phyloP scores from a whole-genome alignment of 2,888 invertebrate genomes.

The Hypercompe scribonia region DNA sequence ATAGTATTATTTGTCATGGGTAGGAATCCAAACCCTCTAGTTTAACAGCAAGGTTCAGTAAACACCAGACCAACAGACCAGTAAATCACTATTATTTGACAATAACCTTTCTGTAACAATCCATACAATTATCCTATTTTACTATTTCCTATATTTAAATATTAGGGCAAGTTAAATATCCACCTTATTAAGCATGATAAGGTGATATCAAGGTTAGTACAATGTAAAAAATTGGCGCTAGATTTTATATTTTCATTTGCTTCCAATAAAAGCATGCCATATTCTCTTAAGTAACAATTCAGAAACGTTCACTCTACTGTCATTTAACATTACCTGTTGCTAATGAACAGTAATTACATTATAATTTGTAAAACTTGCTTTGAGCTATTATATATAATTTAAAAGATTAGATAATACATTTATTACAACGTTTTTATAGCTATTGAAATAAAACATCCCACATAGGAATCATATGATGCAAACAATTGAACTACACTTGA shows the following conservation, averaged over 20 bases:
- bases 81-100: not conserved
- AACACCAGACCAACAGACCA: not conserved
- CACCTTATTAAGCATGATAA: constrained; percentile 37
- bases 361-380: constrained; percentile 43
- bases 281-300: constrained; percentile 20
- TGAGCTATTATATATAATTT: constrained; percentile 42
- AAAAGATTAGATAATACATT: constrained; percentile 37
- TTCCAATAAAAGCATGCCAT: constrained; percentile 34
- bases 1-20: not conserved
- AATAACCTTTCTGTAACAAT: not conserved
- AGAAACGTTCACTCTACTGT: constrained; percentile 17
- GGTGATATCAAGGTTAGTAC: constrained; percentile 23
- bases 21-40: not conserved
- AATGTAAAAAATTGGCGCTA: constrained; percentile 16
- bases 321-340: constrained; percentile 36
- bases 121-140: constrained; percentile 12
- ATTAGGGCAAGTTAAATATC: constrained; percentile 39
- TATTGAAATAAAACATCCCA: constrained; percentile 46
- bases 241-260: constrained; percentile 14
- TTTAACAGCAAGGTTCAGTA: not conserved
- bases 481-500: constrained; percentile 54
- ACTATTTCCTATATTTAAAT: constrained; percentile 23
- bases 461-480: constrained; percentile 47
- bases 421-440: constrained; percentile 27
- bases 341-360: constrained; percentile 33